Evolutionary conservation across 2,797 vertebrate genomes (phyloP).

Genomic region (Eulemur mongoz): DNA sequence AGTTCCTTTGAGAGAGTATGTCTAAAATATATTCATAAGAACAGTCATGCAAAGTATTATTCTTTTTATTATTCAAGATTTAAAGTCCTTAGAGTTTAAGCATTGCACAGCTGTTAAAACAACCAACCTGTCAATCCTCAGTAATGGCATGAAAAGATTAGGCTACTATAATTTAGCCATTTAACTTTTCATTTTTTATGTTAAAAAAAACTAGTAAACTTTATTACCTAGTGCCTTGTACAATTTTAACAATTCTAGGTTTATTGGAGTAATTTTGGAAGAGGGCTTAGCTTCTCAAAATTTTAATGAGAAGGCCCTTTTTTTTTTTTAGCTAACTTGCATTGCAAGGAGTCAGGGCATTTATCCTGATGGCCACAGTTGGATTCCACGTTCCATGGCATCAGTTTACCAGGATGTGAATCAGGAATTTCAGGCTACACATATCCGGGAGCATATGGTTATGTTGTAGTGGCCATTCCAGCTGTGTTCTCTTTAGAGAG

Average conservation of each 20-base stretch:
- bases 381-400: not conserved
- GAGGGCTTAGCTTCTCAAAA: not conserved
- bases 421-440: not conserved
- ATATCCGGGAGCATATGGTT: not conserved
- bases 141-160: constrained; percentile 9
- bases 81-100: not conserved
- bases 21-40: constrained; percentile 26
- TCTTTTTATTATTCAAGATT: constrained; percentile 36
- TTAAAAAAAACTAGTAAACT: not conserved
- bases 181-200: constrained; percentile 26
- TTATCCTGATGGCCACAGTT: not conserved
- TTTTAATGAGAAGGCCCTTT: not conserved
- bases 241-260: not conserved
- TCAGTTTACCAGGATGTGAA: not conserved
- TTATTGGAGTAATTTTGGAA: constrained; percentile 11
- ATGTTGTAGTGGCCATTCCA: not conserved
- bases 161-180: not conserved
- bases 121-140: not conserved
- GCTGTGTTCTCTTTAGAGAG: not conserved
- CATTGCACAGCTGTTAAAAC: constrained; percentile 47
- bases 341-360: not conserved
- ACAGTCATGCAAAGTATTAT: not conserved
- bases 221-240: not conserved
- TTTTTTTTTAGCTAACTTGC: not conserved
- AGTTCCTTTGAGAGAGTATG: constrained; percentile 29